Evolutionary conservation across 1,140 invertebrate genomes (phyloP).

Genomic region (Rhopalosiphum maidis): DNA sequence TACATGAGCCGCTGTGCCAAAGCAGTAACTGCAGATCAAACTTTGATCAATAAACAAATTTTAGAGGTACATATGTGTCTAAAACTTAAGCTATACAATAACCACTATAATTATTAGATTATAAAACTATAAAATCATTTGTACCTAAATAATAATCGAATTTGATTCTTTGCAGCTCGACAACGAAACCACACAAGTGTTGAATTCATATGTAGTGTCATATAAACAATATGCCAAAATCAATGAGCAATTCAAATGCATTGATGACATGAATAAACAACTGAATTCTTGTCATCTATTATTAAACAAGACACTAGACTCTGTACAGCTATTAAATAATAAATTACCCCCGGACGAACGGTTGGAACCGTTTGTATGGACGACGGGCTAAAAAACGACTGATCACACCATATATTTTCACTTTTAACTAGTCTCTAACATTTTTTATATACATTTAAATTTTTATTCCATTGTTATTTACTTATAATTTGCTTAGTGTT

Average conservation of each 20-base stretch:
- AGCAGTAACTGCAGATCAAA: constrained; percentile 76
- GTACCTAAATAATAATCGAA: background rate
- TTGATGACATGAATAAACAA: constrained; percentile 78
- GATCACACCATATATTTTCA: background rate
- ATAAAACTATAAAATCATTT: background rate
- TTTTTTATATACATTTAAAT: background rate
- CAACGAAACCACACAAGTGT: constrained; percentile 73
- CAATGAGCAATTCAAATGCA: constrained; percentile 82
- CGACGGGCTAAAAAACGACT: constrained; percentile 69
- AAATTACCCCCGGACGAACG: constrained; percentile 82
- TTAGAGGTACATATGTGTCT: constrained; percentile 71
- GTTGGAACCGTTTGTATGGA: constrained; percentile 90
- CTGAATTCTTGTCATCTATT: constrained; percentile 81
- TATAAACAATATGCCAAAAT: constrained; percentile 84
- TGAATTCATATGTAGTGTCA: constrained; percentile 75
- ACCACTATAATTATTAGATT: background rate
- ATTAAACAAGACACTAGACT: constrained; percentile 84
- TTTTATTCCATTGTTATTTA: constrained; percentile 22
- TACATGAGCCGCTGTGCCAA: constrained; percentile 77
- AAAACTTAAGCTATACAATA: background rate
- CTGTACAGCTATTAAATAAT: constrained; percentile 84
- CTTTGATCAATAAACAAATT: constrained; percentile 72
- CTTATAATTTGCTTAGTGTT: background rate
- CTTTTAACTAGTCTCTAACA: background rate
- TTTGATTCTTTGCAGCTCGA: constrained; percentile 70